Conservation (phyloP, 2,888 invertebrate species). For the Andricus quercusramuli region DNA sequence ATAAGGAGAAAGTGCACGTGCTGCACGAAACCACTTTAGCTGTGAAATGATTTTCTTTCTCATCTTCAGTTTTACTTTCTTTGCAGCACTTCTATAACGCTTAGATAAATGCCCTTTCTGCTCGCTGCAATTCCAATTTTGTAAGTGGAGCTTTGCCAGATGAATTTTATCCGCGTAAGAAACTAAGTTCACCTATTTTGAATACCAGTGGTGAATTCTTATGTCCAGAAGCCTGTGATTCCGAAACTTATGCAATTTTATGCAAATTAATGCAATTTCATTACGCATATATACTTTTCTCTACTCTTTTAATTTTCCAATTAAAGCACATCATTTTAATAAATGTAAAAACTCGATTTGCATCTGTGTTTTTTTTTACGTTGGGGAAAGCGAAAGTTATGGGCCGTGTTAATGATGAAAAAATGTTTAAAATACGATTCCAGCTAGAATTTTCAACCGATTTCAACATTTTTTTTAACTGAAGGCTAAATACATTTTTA, state of each 20-base stretch:
- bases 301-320: neutral
- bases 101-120: constrained; percentile 37
- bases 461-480: no score
- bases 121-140: constrained; percentile 40
- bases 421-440: no score
- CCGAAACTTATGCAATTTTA: neutral
- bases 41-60: neutral
- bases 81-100: constrained; percentile 17
- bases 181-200: constrained; percentile 26
- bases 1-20: neutral
- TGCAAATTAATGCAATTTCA: neutral
- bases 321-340: neutral
- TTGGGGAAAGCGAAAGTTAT: no score
- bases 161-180: constrained; percentile 22
- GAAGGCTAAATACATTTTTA: no score
- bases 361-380: neutral
- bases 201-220: constrained; percentile 8
- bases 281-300: neutral
- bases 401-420: no score
- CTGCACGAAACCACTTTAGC: neutral
- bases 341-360: neutral
- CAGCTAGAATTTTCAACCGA: no score
- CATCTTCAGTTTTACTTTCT: constrained; percentile 5
- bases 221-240: constrained; percentile 3
- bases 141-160: constrained; percentile 38